Conservation (phyloP, 2,888 invertebrate species). For the Plagodis dolabraria region DNA sequence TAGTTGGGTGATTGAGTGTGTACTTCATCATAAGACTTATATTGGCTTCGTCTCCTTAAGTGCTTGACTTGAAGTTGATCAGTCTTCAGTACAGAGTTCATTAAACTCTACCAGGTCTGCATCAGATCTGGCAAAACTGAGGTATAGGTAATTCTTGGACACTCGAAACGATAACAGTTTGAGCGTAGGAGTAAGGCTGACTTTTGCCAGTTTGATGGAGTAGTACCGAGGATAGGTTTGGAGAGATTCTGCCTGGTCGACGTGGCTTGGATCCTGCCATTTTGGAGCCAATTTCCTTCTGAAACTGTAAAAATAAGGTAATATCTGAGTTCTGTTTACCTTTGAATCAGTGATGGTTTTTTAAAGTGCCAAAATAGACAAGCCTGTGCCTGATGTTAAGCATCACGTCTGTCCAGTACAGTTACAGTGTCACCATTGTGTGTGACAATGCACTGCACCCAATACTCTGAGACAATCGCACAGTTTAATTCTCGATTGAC, state of each 20-base stretch:
- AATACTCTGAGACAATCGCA: too few relatives aligned
- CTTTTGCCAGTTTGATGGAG: constrained; percentile 59
- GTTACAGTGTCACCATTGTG: too few relatives aligned
- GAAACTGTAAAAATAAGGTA: constrained; percentile 30
- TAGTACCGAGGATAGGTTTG: constrained; percentile 35
- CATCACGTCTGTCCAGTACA: too few relatives aligned
- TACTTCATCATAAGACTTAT: too few relatives aligned
- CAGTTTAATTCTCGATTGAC: too few relatives aligned
- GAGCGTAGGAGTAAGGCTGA: constrained; percentile 56
- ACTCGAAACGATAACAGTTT: constrained; percentile 67
- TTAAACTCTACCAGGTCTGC: constrained; percentile 63
- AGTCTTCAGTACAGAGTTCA: constrained; percentile 54
- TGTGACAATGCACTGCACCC: too few relatives aligned
- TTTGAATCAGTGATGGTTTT: too few relatives aligned
- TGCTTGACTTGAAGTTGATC: background rate
- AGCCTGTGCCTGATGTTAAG: too few relatives aligned
- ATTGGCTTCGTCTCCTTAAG: background rate
- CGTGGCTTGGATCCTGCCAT: constrained; percentile 33
- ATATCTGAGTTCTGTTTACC: too few relatives aligned
- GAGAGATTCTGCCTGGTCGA: constrained; percentile 1
- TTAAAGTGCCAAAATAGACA: too few relatives aligned
- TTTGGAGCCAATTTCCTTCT: constrained; percentile 37
- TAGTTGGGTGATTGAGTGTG: too few relatives aligned
- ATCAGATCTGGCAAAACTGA: constrained; percentile 62
- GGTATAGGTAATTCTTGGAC: constrained; percentile 65